Evolutionary conservation across 1,140 invertebrate species (phyloP).

Genomic region (Drosophila tropicalis): DNA sequence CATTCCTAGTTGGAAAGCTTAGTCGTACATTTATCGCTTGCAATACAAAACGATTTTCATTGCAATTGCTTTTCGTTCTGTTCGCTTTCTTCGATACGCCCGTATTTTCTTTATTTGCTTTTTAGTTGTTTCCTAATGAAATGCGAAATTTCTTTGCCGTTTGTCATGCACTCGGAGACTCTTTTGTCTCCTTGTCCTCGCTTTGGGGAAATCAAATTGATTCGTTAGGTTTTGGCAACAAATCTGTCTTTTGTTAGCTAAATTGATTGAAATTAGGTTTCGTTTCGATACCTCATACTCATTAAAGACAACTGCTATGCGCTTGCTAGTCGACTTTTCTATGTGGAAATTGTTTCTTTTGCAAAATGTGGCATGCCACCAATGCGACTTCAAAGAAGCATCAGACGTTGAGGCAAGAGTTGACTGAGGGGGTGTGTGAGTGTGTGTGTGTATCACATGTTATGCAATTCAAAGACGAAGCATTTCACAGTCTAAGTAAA

Average conservation of each 20-base stretch:
- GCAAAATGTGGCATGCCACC: background rate
- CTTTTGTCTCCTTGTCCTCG: constrained; percentile 42
- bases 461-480: constrained; percentile 3
- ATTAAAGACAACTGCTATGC: background rate
- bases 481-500: background rate
- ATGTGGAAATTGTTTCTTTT: constrained; percentile 20
- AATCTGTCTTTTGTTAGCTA: constrained; percentile 75
- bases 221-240: constrained; percentile 61
- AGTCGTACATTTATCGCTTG: constrained; percentile 29
- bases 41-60: constrained; percentile 58
- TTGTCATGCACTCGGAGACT: constrained; percentile 30
- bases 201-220: constrained; percentile 54
- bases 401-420: background rate
- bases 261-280: constrained; percentile 78
- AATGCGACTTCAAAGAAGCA: constrained; percentile 1
- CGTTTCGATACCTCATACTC: background rate
- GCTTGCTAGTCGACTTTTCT: background rate
- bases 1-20: background rate
- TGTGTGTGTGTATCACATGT: constrained; percentile 2
- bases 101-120: constrained; percentile 39
- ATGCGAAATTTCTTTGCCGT: constrained; percentile 56
- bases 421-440: background rate
- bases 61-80: background rate
- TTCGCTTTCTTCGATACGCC: constrained; percentile 22
- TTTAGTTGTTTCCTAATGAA: constrained; percentile 66